A percentile compares a stretch with the other conserved stretches of the same genome.
Conservation (phyloP, 2,888 invertebrate species). For the Linnaemya tessellans region DNA sequence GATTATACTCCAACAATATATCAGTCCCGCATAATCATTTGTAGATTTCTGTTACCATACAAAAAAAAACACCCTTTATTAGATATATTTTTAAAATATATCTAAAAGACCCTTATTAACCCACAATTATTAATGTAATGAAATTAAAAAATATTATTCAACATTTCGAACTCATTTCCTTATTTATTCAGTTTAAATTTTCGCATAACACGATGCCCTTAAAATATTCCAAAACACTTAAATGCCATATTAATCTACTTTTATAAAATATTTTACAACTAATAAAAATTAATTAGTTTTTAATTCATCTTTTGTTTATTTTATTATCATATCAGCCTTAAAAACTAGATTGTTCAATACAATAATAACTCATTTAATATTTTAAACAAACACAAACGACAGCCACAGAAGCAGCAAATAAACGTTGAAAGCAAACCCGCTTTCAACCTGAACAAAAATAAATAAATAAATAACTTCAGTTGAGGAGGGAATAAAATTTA, state of each 20-base stretch:
- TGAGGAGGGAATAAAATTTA: background rate
- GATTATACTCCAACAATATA: too few relatives aligned
- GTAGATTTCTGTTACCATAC: too few relatives aligned
- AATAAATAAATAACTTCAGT: background rate
- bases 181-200: background rate
- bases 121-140: too few relatives aligned
- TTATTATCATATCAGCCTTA: slow-evolving; percentile 2
- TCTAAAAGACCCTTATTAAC: too few relatives aligned
- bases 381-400: slow-evolving; percentile 1
- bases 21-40: too few relatives aligned
- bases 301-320: slow-evolving; percentile 4
- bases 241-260: slow-evolving; percentile 1
- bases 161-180: background rate
- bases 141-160: too few relatives aligned
- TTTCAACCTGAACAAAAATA: background rate
- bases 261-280: background rate
- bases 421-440: background rate
- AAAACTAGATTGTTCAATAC: background rate
- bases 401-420: background rate
- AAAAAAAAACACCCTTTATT: too few relatives aligned
- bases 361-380: background rate
- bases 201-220: background rate
- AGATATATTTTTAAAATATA: too few relatives aligned
- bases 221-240: background rate
- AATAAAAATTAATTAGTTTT: slow-evolving; percentile 2